These are phyloP conservation scores for Maniola hyperantus DNA, from an alignment of 2,888 invertebrate genomes.

Conservation along the genomic window DNA sequence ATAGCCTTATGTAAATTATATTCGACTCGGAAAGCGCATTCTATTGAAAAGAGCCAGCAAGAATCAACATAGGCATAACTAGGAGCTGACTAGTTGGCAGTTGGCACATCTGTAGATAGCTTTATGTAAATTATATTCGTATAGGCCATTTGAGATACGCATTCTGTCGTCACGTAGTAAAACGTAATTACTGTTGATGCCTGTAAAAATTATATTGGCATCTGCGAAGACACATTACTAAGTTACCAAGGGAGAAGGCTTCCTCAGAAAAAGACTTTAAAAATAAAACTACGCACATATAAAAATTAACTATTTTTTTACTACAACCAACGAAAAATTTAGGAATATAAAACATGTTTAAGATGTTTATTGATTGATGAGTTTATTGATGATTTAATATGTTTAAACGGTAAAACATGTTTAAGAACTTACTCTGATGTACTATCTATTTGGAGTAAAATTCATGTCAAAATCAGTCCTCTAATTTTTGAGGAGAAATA, in stretches of 20 bases:
- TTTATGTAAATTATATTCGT: slow-evolving; percentile 8
- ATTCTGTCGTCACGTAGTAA: slow-evolving; percentile 18
- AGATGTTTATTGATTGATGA: no score
- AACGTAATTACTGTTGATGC: slow-evolving; percentile 20
- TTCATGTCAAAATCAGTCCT: no score
- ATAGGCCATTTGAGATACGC: slow-evolving; percentile 12
- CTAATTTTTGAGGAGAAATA: no score
- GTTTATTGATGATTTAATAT: no score
- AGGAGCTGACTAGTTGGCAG: background rate
- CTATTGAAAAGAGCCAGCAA: no score
- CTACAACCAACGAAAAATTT: no score
- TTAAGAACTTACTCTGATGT: no score
- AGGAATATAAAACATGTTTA: no score
- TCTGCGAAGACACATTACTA: background rate
- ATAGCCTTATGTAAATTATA: slow-evolving; percentile 5
- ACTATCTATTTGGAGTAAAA: no score
- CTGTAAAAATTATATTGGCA: slow-evolving; percentile 6
- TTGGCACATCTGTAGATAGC: background rate
- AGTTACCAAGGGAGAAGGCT: background rate
- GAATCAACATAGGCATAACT: background rate
- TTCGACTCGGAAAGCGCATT: background rate
- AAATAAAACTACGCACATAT: background rate
- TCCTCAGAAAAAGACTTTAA: background rate
- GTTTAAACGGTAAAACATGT: no score
- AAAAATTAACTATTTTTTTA: no score